A percentile compares a stretch with the other conserved stretches of the same genome.
phyloP scores from a whole-genome alignment of 2,113 vertebrate species.

The Dipodomys ordii region DNA sequence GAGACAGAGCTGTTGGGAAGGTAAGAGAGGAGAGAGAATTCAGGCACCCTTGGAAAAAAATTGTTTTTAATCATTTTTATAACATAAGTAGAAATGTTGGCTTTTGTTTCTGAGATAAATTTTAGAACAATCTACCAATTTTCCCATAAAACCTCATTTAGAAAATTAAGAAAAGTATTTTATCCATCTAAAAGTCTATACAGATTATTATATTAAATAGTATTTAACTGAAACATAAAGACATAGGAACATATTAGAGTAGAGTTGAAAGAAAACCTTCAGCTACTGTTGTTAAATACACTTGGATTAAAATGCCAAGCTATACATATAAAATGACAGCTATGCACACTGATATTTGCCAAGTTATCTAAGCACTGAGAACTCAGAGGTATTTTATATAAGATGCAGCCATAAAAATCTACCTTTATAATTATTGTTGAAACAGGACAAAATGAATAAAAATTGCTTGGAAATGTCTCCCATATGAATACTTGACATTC shows the following conservation, averaged over 20 bases:
- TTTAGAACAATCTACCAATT: slow-evolving; percentile 7
- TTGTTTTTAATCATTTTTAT: neutral
- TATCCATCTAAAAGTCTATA: neutral
- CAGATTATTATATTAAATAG: slow-evolving; percentile 1
- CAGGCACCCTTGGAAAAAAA: neutral
- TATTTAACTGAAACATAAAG: neutral
- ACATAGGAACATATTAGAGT: slow-evolving; percentile 19
- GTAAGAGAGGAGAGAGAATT: slow-evolving; percentile 79
- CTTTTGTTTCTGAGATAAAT: slow-evolving; percentile 42
- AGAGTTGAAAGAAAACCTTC: slow-evolving; percentile 27
- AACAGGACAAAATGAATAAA: neutral
- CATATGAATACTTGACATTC: neutral
- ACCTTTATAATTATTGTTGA: neutral
- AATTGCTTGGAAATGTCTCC: neutral
- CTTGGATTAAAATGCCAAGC: neutral
- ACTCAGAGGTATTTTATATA: neutral
- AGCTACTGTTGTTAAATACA: neutral
- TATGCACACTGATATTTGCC: neutral
- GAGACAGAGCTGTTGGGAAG: slow-evolving; percentile 88
- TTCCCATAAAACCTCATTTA: slow-evolving; percentile 25
- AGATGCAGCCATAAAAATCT: neutral
- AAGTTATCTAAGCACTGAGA: neutral
- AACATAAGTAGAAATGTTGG: neutral
- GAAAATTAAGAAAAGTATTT: slow-evolving; percentile 25
- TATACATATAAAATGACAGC: too few species aligned